phyloP scores from a whole-genome alignment of 2,113 vertebrate species.

The Gallinago media region DNA sequence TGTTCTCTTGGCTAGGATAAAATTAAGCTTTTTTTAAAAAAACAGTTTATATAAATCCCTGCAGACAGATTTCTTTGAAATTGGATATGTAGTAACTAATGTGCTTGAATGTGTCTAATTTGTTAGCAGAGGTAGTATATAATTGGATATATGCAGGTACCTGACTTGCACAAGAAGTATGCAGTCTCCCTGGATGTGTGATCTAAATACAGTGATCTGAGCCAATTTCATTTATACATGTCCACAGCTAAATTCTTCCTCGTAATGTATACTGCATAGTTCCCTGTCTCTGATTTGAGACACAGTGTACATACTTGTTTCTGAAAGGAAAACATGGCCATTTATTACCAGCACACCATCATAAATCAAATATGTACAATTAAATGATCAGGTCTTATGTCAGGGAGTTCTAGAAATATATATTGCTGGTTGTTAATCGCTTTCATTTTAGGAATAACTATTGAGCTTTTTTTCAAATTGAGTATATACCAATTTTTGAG shows the following conservation, averaged over 20 bases:
- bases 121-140: neutral
- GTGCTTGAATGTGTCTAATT: neutral
- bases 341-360: neutral
- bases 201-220: neutral
- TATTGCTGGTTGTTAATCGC: neutral
- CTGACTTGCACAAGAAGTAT: neutral
- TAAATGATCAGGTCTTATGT: neutral
- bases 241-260: neutral
- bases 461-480: neutral
- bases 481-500: neutral
- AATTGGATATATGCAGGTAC: neutral
- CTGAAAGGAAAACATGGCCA: neutral
- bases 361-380: neutral
- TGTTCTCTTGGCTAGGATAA: neutral
- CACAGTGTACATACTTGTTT: neutral
- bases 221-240: neutral
- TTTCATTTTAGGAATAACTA: neutral
- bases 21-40: neutral
- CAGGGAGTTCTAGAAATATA: neutral
- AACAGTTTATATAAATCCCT: neutral
- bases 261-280: neutral
- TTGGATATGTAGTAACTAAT: neutral
- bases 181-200: neutral
- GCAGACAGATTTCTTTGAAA: neutral
- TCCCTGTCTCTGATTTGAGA: neutral